phyloP scores from a whole-genome alignment of 2,888 invertebrate species.

The Ceramica pisi region DNA sequence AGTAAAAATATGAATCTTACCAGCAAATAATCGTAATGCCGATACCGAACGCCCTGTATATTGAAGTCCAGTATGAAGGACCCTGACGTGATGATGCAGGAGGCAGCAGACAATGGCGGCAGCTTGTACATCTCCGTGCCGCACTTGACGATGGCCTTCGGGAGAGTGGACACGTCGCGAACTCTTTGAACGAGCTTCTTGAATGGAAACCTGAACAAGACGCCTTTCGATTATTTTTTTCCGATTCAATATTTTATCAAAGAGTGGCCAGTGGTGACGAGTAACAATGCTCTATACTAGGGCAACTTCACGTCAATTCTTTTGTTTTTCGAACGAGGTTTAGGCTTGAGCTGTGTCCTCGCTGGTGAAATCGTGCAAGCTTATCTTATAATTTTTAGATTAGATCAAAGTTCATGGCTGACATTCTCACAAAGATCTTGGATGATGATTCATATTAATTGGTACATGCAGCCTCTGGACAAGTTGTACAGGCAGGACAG shows the following conservation, averaged over 20 bases:
- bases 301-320: not conserved
- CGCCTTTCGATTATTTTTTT: not conserved
- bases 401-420: not conserved
- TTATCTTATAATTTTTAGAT: not conserved
- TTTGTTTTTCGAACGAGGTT: not conserved
- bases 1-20: constrained; percentile 67
- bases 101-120: constrained; percentile 84
- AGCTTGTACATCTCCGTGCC: constrained; percentile 87
- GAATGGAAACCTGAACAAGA: constrained; percentile 81
- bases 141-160: constrained; percentile 88
- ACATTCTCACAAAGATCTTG: too few species aligned
- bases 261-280: not conserved
- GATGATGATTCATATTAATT: not conserved
- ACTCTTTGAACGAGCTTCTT: constrained; percentile 82
- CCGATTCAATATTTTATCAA: not conserved
- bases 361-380: not conserved
- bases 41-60: constrained; percentile 85
- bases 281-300: too few species aligned
- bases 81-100: constrained; percentile 86
- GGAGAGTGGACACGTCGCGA: constrained; percentile 80
- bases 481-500: too few species aligned
- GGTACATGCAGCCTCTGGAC: too few species aligned
- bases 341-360: not conserved
- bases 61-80: constrained; percentile 89
- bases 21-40: constrained; percentile 85